Evolutionary conservation across 2,113 vertebrate species (phyloP).

Genomic region (Cynopterus brachyotis): DNA sequence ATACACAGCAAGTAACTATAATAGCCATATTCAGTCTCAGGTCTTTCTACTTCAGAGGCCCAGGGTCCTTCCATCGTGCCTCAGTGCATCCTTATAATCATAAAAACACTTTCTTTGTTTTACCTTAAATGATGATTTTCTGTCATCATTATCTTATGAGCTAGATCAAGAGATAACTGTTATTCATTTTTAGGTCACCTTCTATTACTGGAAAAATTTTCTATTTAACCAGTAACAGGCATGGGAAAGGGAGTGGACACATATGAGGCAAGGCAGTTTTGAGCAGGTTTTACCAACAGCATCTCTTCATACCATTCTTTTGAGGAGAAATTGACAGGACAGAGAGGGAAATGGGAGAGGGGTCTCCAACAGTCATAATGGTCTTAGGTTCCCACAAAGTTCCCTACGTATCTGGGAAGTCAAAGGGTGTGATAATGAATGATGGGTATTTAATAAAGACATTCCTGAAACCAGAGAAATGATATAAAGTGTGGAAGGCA

Average conservation of each 20-base stretch:
- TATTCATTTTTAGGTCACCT: constrained; percentile 33
- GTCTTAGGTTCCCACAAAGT: neutral
- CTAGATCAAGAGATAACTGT: constrained; percentile 20
- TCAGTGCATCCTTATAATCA: neutral
- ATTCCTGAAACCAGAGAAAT: neutral
- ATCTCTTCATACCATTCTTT: neutral
- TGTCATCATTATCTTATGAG: neutral
- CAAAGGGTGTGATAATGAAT: neutral
- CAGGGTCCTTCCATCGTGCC: neutral
- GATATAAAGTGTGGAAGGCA: neutral
- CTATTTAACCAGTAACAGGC: neutral
- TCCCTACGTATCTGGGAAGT: neutral
- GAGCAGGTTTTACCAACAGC: neutral
- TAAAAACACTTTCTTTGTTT: neutral
- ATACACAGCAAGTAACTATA: neutral
- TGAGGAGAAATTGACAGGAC: neutral
- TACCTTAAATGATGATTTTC: neutral
- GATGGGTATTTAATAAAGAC: neutral
- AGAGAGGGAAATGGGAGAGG: neutral
- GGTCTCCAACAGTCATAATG: neutral
- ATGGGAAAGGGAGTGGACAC: too few species aligned
- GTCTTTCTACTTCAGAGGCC: neutral
- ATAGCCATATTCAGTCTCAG: neutral
- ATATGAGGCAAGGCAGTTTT: neutral
- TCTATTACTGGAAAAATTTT: constrained; percentile 29